These are phyloP conservation scores for Enteromius thamalakanensis DNA, from an alignment of 2,797 vertebrate genomes.

Conservation along the genomic window DNA sequence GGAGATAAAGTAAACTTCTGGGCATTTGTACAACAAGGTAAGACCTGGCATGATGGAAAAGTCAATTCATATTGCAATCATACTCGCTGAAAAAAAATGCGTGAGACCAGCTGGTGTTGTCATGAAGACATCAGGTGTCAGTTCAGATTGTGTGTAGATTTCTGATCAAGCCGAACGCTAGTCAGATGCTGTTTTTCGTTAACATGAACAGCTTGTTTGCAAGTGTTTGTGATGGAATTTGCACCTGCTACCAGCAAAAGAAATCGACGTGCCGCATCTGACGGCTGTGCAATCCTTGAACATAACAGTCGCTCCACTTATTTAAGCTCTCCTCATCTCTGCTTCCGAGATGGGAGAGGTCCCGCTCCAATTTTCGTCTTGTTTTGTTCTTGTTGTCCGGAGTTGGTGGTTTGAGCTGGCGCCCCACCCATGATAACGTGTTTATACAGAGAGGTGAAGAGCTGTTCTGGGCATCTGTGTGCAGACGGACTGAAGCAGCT, in stretches of 20 bases:
- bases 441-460: slow-evolving; percentile 2
- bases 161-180: not conserved
- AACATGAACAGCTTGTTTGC: not conserved
- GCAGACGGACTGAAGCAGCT: slow-evolving; percentile 90
- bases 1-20: slow-evolving; percentile 84
- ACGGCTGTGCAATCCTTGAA: not conserved
- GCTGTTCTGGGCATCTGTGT: not conserved
- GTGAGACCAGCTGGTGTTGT: slow-evolving; percentile 16
- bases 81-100: not conserved
- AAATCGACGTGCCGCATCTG: not conserved
- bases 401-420: slow-evolving; percentile 3
- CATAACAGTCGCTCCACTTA: slow-evolving; percentile 30
- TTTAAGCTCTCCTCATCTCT: slow-evolving; percentile 10
- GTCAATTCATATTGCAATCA: not conserved
- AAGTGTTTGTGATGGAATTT: slow-evolving; percentile 12
- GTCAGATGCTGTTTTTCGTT: not conserved
- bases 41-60: slow-evolving; percentile 53
- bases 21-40: slow-evolving; percentile 93
- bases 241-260: slow-evolving; percentile 49
- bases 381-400: slow-evolving; percentile 21
- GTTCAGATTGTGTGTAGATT: not conserved
- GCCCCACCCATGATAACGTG: slow-evolving; percentile 11
- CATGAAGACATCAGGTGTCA: not conserved
- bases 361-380: slow-evolving; percentile 28
- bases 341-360: slow-evolving; percentile 35